Conservation (phyloP, 2,113 vertebrate species). For the Aramus guarauna region DNA sequence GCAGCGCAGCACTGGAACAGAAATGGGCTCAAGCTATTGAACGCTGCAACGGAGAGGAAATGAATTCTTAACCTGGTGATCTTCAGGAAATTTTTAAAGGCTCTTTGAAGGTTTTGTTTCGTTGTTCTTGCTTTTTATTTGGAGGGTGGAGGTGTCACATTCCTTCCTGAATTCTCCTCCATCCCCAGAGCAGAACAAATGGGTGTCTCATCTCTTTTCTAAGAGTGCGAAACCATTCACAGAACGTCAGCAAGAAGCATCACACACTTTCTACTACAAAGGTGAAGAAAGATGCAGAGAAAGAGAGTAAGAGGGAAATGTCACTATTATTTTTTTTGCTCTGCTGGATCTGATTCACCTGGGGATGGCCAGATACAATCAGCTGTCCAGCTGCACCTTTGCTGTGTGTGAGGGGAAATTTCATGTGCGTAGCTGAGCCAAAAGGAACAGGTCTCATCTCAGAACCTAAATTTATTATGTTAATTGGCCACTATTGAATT, state of each 20-base stretch:
- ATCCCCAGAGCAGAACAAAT: background rate
- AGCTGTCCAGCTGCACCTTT: background rate
- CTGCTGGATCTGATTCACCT: background rate
- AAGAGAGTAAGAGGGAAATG: background rate
- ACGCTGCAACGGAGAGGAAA: fast-evolving
- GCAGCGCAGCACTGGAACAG: background rate
- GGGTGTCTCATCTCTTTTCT: background rate
- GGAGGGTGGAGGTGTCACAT: background rate
- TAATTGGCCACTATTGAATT: background rate
- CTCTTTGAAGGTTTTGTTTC: background rate
- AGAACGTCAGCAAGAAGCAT: background rate
- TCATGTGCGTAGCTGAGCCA: background rate
- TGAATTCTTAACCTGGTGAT: background rate
- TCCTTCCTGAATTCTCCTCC: background rate
- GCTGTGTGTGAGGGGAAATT: background rate
- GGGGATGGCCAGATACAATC: background rate
- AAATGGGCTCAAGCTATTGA: background rate
- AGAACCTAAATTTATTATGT: background rate
- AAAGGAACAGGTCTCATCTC: background rate
- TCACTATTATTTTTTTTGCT: background rate
- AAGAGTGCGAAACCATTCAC: background rate
- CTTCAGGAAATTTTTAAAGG: background rate
- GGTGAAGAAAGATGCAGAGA: background rate
- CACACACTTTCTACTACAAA: background rate
- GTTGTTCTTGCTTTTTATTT: background rate